Evolutionary conservation across 2,797 vertebrate genomes (phyloP), one percentile per base, ranked within the genome.

Genomic region (Epinephelus awoara): DNA sequence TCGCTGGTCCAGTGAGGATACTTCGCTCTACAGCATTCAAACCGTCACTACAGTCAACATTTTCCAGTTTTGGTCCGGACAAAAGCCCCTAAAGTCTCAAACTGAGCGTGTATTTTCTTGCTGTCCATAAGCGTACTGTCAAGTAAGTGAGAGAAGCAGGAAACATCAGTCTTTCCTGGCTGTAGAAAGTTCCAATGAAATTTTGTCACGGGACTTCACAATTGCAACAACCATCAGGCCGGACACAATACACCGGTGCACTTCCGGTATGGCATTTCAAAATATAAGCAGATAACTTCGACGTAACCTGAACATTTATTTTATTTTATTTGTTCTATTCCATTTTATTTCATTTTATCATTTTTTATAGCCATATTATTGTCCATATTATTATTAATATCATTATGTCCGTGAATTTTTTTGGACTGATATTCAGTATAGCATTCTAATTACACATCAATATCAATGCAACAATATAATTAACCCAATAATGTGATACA

Each of bases 121-220:
- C 23, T 50, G 74, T 34, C 67, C 73, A 47, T 57, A 17, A 2
- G 63, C 72, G 80, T n/a, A 42, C 66, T 71, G 71, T 80, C 34
- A 72, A 71, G 52, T 47, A 4, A 58, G n/a, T 40, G 34, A 63
- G 70, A 61, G 68, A 83, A 91, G 74, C 87, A 94, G 92, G 92
- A 94, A 93, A 92, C 90, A 90, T 85, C 80, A 74, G 80, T 83
- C 82, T 88, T 85, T 87, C 85, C 84, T 79, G 44, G 65, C 58
- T 34, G 76, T 58, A 80, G 50, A 92, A 94, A 93, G 89, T 93
- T 91, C 90, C 89, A 82, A 92, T 90, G 90, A 92, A 88, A 91
- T 92, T 42, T 90, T 86, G 95, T 96, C 95, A 96, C 94, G 95
- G 87, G 95, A 95, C 88, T 83, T 51, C 84, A 69, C 15, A 27